Conservation (phyloP, 2,888 invertebrate genomes). For the Perdita meconis region DNA sequence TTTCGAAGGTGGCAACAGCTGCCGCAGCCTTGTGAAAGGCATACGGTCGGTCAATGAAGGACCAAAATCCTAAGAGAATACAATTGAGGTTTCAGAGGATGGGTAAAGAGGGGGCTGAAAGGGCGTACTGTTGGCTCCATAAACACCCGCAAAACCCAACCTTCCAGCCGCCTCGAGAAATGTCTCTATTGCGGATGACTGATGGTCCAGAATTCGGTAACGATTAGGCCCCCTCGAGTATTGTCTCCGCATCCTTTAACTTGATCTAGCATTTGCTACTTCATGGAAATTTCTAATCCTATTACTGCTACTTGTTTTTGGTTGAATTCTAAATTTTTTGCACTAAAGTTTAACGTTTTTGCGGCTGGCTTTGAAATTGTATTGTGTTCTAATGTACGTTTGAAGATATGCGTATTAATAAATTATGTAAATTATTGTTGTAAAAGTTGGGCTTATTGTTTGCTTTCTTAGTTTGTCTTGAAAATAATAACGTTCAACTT, state of each 20-base stretch:
- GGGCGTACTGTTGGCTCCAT: constrained; percentile 77
- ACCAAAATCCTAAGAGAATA: constrained; percentile 67
- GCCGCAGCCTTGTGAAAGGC: constrained; percentile 52
- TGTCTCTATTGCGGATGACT: constrained; percentile 68
- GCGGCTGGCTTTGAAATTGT: no score
- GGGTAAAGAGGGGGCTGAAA: constrained; percentile 61
- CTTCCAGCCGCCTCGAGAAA: constrained; percentile 62
- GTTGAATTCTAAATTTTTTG: constrained; percentile 6
- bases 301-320: neutral
- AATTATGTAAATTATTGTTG: no score
- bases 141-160: constrained; percentile 78
- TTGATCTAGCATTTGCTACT: neutral
- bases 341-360: neutral
- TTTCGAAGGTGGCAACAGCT: constrained; percentile 43
- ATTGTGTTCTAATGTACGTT: no score
- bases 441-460: no score
- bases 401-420: no score
- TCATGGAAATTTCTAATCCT: constrained; percentile 24
- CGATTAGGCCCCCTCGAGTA: constrained; percentile 29
- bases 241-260: neutral
- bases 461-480: no score
- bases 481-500: no score
- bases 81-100: constrained; percentile 69
- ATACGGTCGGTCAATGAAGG: constrained; percentile 41
- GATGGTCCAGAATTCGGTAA: constrained; percentile 65